Conservation (phyloP, 2,797 vertebrate genomes). For the Brachyrhaphis roseni region DNA sequence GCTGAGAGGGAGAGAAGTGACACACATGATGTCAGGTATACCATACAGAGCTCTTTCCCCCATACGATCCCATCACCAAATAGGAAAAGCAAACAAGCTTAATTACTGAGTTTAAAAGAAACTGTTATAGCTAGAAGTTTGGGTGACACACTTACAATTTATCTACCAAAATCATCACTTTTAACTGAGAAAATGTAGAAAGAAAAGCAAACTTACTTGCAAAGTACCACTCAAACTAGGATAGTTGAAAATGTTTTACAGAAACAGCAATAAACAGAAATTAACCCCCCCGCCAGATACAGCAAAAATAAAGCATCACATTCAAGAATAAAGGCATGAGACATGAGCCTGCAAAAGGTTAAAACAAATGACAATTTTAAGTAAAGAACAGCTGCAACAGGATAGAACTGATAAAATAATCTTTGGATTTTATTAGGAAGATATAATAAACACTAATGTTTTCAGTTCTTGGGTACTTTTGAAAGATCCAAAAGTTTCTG, state of each 20-base stretch:
- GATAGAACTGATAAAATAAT: neutral
- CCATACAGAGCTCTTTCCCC: neutral
- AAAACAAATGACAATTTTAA: neutral
- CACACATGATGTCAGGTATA: conserved; percentile 19
- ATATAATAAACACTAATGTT: neutral
- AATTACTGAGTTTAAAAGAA: neutral
- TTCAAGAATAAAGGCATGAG: neutral
- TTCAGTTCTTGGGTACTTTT: neutral
- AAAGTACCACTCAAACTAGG: neutral
- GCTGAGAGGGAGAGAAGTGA: conserved; percentile 63
- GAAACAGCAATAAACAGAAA: neutral
- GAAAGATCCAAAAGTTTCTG: neutral
- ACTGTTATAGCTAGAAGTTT: neutral
- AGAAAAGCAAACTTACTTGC: neutral
- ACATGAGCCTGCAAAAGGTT: neutral
- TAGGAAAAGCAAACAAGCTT: neutral
- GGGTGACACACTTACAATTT: neutral
- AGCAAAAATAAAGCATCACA: neutral
- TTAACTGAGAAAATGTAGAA: conserved; percentile 1
- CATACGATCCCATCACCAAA: neutral
- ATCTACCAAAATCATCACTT: neutral
- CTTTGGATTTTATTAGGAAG: neutral
- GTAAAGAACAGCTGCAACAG: neutral
- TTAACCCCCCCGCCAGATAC: no score
- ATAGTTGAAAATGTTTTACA: neutral